Base-by-base conservation (phyloP, 2,888 invertebrate species). In the Embidobia sp. region DNA sequence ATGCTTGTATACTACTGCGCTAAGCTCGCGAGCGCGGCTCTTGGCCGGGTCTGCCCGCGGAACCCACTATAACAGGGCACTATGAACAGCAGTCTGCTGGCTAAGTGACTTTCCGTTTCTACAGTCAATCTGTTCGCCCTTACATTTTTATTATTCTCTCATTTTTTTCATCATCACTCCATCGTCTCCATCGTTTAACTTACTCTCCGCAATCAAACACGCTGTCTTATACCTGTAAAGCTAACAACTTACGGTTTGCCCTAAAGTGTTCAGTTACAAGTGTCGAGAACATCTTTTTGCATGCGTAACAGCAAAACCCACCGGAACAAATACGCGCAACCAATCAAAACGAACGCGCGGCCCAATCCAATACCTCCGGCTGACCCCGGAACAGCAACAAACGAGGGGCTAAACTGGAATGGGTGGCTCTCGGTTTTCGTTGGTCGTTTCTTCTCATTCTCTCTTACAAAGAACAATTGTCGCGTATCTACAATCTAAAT, bases 1-100 rank as follows among this genome's bases (percentile, higher is more conserved):
- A 69, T 77, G 67, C 69, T 37, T 59, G 57, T 48, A 66, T 63
- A 57, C 72, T 77, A 77, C 48, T 61, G 59, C 42, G 44, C 72
- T 48, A 77, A 72, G 46, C 42, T 67, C 72, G 72, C 73, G 40
- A 31, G 59, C 73, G 67, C 59, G 55, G 64, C 64, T 59, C 78
- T 79, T 80, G 79, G 82, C 79, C 81, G 37, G 31, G 80, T 88
- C 88, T 87, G 87, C 86, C 88, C 84, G 83, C 81, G 85, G 85
- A 85, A 86, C 86, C 88, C 87, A 84, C 88, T 88, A 87, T 89
- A 88, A 89, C 88, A 88, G 88, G 88, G 87, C 88, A 88, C 87
- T 88, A 88, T 88, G 85, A 88, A 89, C 88, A 89, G 88, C 88
- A 87, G 86, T 89, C 83, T 85, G 87, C 86, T 87, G 88, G 86